Conservation (phyloP, 2,113 vertebrate species). For the Psittacara wagleri region DNA sequence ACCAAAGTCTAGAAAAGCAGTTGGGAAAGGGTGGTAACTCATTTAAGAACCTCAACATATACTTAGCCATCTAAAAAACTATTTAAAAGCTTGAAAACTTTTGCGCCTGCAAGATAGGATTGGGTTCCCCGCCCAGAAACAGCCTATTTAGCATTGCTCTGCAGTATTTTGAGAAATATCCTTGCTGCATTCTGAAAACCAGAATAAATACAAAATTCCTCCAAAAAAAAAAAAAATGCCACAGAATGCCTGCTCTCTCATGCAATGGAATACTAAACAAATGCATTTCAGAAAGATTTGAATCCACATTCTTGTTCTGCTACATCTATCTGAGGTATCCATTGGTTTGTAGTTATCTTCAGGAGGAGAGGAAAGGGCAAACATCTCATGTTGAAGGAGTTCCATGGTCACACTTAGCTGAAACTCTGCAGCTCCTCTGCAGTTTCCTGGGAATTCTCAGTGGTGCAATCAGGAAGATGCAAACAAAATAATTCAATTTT, state of each 20-base stretch:
- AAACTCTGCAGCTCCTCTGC: not conserved
- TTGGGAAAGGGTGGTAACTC: not conserved
- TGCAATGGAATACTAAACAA: not conserved
- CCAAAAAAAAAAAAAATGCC: not conserved
- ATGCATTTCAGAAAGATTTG: not conserved
- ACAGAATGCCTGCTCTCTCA: not conserved
- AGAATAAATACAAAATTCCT: not conserved
- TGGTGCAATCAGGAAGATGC: not conserved
- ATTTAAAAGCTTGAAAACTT: not conserved
- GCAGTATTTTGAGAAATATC: not conserved
- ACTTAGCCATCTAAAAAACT: not conserved
- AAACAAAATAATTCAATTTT: not conserved
- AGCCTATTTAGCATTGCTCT: not conserved
- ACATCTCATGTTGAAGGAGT: not conserved
- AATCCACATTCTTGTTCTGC: not conserved
- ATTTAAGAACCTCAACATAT: not conserved
- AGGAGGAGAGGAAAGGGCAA: not conserved
- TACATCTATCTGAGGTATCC: not conserved
- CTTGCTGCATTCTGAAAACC: not conserved
- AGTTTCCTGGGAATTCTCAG: not conserved
- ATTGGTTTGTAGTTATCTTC: not conserved
- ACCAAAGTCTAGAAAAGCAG: not conserved
- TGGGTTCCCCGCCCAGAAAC: not conserved
- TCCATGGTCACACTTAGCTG: not conserved
- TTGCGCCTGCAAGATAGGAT: not conserved